Evolutionary conservation across 2,888 invertebrate genomes (phyloP), one percentile per base, ranked within the genome.

Genomic region (Sarcophaga carnaria): DNA sequence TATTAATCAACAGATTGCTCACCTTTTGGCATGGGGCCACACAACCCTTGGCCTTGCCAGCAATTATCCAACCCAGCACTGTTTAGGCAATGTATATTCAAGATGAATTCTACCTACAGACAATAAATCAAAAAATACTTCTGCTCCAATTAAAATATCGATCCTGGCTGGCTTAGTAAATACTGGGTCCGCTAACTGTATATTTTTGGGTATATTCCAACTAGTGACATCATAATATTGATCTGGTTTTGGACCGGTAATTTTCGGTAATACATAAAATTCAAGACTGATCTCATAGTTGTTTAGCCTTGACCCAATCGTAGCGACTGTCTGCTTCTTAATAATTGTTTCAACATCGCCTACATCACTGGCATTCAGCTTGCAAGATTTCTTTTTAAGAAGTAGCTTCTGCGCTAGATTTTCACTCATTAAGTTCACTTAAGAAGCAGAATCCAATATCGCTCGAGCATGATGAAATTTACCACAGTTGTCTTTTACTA

Each of bases 391-490:
- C 47, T 62, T 81, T 80, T 47, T 69, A 45, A 83, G 54, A 45
- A n/a, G 62, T 54, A 82, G 54, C 20, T 27, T 81, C 12, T 84
- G 77, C 37, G 76, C 71, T 14, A 84, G 59, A 67, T 80, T 27
- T n/a, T 72, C 79, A 27, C 80, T 80, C 63, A 88, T 82, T 4
- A 86, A 20, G 17, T 85, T 85, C 0, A 87, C 69, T 69, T 87
- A 81, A 5, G 85, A 85, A 8, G 71, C 80, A 14, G 87, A 87
- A 67, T 88, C 83, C 25, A 87, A 71, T n/a, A 87, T 64, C 1
- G 74, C 82, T 0, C 86, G 71, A 20, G 72, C 79, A 0, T 60
- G 45, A 25, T 85, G 79, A 60, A 76, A 83, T 20, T 70, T 69
- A 3, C 83, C 87, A 60, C 63, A 69, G n/a, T 5, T 12, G 17